phyloP scores from a whole-genome alignment of 2,797 vertebrate species.

The Arvicola amphibius region DNA sequence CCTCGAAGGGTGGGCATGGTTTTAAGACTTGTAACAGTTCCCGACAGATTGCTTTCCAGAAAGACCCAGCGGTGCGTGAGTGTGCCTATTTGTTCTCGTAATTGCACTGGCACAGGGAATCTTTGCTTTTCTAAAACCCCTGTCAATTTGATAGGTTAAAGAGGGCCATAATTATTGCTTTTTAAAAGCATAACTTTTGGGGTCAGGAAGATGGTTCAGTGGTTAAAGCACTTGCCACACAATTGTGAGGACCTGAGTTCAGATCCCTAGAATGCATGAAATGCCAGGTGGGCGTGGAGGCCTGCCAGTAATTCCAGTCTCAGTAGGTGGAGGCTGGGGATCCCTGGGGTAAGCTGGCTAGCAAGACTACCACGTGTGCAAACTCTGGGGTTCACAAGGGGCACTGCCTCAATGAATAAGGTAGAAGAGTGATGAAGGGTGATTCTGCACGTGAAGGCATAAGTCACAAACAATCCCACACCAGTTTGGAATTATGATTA shows the following conservation, averaged over 20 bases:
- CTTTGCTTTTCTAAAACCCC: background rate
- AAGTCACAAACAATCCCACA: too few species aligned
- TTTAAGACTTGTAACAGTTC: conserved; percentile 62
- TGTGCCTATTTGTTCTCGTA: conserved; percentile 25
- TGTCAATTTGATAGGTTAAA: conserved; percentile 44
- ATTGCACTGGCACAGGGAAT: background rate
- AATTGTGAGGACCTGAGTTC: background rate
- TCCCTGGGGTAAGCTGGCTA: too few species aligned
- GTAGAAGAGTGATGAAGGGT: background rate
- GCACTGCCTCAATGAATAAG: background rate
- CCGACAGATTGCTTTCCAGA: conserved; percentile 39
- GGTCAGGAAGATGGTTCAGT: too few species aligned
- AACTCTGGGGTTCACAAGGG: background rate
- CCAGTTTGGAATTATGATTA: too few species aligned
- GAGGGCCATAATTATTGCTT: background rate
- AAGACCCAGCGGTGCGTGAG: background rate
- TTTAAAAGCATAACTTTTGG: background rate
- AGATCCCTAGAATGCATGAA: background rate
- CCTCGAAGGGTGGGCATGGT: conserved; percentile 39
- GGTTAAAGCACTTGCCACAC: background rate
- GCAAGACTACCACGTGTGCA: background rate
- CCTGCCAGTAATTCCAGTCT: background rate
- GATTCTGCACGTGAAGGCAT: too few species aligned
- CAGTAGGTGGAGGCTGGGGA: background rate
- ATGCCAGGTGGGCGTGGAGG: background rate